Percentiles rank a stretch among this genome's conserved stretches.
Evolutionary conservation across 2,113 vertebrate species (phyloP).

Genomic region (Atrichornis clamosus): DNA sequence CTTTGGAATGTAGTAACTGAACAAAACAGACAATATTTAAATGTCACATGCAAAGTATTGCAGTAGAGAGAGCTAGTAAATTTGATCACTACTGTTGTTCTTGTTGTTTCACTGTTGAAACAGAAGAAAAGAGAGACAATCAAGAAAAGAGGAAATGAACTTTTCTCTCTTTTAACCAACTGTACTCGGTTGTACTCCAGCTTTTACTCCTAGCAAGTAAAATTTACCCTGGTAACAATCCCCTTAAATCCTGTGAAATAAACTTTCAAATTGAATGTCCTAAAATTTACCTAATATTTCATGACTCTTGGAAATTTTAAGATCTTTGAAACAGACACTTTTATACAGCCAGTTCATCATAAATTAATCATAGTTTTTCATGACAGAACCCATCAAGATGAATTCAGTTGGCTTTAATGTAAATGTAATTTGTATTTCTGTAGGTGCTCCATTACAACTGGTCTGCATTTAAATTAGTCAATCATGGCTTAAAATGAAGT

Average conservation of each 20-base stretch:
- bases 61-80: not conserved
- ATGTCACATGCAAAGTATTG: not conserved
- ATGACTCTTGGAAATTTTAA: not conserved
- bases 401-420: not conserved
- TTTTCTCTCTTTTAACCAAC: not conserved
- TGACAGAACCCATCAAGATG: not conserved
- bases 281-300: not conserved
- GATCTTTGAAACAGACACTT: not conserved
- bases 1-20: not conserved
- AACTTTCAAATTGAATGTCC: not conserved
- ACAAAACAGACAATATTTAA: not conserved
- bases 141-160: not conserved
- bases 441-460: not conserved
- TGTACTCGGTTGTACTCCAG: not conserved
- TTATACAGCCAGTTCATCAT: not conserved
- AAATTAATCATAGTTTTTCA: not conserved
- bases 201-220: not conserved
- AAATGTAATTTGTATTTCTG: not conserved
- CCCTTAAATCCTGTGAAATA: not conserved
- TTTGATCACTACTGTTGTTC: not conserved
- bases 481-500: not conserved
- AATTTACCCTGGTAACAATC: not conserved
- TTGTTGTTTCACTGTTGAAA: not conserved
- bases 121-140: not conserved
- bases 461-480: not conserved